These are phyloP conservation scores for Rissa tridactyla DNA, from an alignment of 2,113 vertebrate genomes.

Conservation along the genomic window DNA sequence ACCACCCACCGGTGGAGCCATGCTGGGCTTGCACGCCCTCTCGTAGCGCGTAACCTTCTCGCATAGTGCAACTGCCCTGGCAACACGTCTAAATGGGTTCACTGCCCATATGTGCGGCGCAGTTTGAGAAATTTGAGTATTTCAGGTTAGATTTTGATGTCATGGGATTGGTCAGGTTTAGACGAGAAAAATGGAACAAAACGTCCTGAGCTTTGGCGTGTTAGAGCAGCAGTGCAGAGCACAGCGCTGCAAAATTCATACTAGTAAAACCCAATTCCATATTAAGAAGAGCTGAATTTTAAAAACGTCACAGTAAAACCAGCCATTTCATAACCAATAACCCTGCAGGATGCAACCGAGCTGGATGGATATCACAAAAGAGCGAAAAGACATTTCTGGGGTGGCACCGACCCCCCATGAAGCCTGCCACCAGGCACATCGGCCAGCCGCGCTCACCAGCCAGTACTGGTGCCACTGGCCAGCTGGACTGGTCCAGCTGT, in stretches of 20 bases:
- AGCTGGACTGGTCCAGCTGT: not conserved
- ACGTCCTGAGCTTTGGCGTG: not conserved
- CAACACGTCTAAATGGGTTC: fast-evolving
- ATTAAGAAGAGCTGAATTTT: not conserved
- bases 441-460: not conserved
- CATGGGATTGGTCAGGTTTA: not conserved
- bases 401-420: fast-evolving
- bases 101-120: not conserved
- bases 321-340: not conserved
- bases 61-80: not conserved
- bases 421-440: not conserved
- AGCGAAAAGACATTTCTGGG: not conserved
- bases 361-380: not conserved
- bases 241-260: not conserved
- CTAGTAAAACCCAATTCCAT: not conserved
- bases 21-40: not conserved
- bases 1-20: not conserved
- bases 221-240: not conserved
- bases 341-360: not conserved
- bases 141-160: not conserved
- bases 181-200: not conserved
- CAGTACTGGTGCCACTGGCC: not conserved
- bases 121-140: not conserved
- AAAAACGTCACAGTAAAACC: not conserved
- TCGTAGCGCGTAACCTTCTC: not conserved